Conservation (phyloP, 2,113 vertebrate genomes). For the Stigmatopora argus region DNA sequence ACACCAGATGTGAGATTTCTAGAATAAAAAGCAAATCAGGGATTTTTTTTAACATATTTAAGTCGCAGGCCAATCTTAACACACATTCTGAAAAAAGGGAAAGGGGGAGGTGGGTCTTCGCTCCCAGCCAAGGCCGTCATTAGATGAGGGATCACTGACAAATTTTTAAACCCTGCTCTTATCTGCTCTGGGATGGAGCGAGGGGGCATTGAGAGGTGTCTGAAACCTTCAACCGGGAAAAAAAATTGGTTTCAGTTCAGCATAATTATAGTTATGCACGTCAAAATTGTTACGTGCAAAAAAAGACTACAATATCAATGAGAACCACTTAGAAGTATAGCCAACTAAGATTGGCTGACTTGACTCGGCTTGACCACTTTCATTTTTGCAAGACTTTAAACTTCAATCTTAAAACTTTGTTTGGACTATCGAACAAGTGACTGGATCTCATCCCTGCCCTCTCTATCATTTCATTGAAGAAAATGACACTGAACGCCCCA, state of each 20-base stretch:
- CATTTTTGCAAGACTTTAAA: not conserved
- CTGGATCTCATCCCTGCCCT: not conserved
- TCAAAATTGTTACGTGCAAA: not conserved
- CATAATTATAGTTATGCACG: conserved; percentile 1
- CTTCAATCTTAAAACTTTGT: not conserved
- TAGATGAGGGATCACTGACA: conserved; percentile 58
- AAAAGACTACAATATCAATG: not conserved
- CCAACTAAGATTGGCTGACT: too few relatives aligned
- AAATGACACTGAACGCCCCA: conserved; percentile 50
- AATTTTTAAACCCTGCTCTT: conserved; percentile 47
- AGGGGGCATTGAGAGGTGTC: not conserved
- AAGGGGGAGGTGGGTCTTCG: conserved; percentile 48
- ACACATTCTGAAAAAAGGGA: too few relatives aligned
- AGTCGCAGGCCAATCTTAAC: too few relatives aligned
- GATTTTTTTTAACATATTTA: too few relatives aligned
- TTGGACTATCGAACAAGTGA: not conserved
- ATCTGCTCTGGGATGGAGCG: conserved; percentile 10
- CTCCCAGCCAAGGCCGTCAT: conserved; percentile 60
- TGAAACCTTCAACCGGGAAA: conserved; percentile 4
- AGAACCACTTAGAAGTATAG: not conserved
- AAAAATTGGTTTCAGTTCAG: not conserved
- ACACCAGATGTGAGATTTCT: too few relatives aligned
- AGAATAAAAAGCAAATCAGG: too few relatives aligned
- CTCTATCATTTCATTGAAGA: conserved; percentile 34
- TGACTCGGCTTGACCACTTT: not conserved